Evolutionary conservation across 1,140 invertebrate species (phyloP).

Genomic region (Papilio aristodemus): DNA sequence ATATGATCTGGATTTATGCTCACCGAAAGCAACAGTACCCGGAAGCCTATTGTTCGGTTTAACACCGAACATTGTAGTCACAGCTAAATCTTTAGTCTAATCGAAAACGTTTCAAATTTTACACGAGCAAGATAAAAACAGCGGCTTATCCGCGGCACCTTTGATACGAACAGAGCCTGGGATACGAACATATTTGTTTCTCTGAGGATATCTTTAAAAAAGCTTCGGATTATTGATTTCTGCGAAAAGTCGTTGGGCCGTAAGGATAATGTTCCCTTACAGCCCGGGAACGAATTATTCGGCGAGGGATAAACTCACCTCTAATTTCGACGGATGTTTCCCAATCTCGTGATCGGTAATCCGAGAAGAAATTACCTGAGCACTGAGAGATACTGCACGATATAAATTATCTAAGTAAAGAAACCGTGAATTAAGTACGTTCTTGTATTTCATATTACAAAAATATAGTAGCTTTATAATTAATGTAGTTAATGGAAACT

Average conservation of each 20-base stretch:
- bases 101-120: constrained; percentile 73
- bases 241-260: constrained; percentile 63
- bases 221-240: constrained; percentile 74
- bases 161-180: constrained; percentile 60
- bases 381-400: neutral
- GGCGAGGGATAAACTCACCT: constrained; percentile 70
- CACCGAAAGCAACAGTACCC: constrained; percentile 56
- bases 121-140: constrained; percentile 63
- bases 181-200: constrained; percentile 68
- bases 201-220: constrained; percentile 66
- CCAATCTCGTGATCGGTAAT: constrained; percentile 61
- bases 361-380: constrained; percentile 64
- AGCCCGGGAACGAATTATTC: constrained; percentile 70
- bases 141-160: constrained; percentile 70
- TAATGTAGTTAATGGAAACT: too few relatives aligned
- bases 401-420: neutral
- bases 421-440: neutral
- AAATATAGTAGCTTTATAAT: too few relatives aligned
- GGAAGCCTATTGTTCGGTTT: constrained; percentile 71
- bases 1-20: constrained; percentile 57
- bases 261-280: constrained; percentile 69
- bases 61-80: constrained; percentile 56
- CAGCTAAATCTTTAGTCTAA: constrained; percentile 72
- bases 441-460: neutral
- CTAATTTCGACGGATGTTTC: constrained; percentile 65